Evolutionary conservation across 2,113 vertebrate genomes (phyloP).

Genomic region (Seriola dumerili): DNA sequence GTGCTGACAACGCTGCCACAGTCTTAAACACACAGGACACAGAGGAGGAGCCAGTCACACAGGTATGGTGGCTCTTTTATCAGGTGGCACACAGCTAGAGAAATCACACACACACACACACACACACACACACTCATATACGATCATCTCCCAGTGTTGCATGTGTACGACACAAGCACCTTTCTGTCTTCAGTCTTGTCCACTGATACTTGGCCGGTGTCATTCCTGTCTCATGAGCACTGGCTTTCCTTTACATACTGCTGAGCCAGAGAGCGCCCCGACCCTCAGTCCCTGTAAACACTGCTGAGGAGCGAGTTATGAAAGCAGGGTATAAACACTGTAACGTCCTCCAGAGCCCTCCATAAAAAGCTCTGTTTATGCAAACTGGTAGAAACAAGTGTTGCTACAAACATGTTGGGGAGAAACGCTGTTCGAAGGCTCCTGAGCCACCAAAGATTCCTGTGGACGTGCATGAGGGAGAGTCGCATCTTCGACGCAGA

Average conservation of each 20-base stretch:
- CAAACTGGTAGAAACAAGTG: constrained; percentile 42
- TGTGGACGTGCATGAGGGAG: not conserved
- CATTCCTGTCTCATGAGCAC: constrained; percentile 52
- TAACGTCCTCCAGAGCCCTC: constrained; percentile 57
- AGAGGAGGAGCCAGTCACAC: constrained; percentile 89
- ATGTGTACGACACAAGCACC: constrained; percentile 5
- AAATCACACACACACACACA: constrained; percentile 1
- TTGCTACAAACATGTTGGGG: constrained; percentile 38
- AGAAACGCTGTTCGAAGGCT: constrained; percentile 30
- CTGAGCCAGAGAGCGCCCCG: constrained; percentile 13
- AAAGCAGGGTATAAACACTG: constrained; percentile 61
- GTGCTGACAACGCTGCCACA: constrained; percentile 94
- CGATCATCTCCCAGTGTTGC: constrained; percentile 10
- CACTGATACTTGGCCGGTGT: constrained; percentile 10
- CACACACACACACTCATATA: not conserved
- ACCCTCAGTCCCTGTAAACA: constrained; percentile 53
- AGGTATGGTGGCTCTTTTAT: constrained; percentile 83
- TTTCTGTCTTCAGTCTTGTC: constrained; percentile 15
- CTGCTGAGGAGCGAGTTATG: constrained; percentile 41
- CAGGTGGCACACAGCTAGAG: constrained; percentile 37
- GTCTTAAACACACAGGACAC: constrained; percentile 93
- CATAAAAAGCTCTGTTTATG: constrained; percentile 76
- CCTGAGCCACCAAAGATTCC: not conserved
- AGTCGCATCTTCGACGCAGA: not conserved
- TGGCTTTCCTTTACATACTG: constrained; percentile 33